These are phyloP conservation scores for honey bee (Apis mellifera) DNA, from an alignment of 1,140 invertebrate genomes.

Conservation along the genomic window Amel_HAv3.1 CM009942.2:10363001-10363500, in stretches of 20 bases:
- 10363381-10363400: conserved; percentile 22
- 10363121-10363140: not conserved
- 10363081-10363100: not conserved
- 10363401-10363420: no score
- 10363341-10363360: not conserved
- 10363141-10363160: no score
- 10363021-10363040: not conserved
- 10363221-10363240: not conserved
- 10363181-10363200: no score
- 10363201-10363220: no score
- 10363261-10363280: not conserved
- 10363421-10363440: not conserved
- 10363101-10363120: not conserved
- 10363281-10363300: not conserved
- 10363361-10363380: not conserved
- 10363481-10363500: not conserved
- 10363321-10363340: conserved; percentile 4
- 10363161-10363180: no score
- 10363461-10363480: not conserved
- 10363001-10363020: no score
- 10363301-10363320: conserved; percentile 3
- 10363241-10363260: not conserved
- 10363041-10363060: not conserved
- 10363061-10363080: not conserved
- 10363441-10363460: not conserved